Evolutionary conservation across 1,140 invertebrate species (phyloP), one percentile per base, ranked within the genome.

Genomic region (Leptoteleia sp.): DNA sequence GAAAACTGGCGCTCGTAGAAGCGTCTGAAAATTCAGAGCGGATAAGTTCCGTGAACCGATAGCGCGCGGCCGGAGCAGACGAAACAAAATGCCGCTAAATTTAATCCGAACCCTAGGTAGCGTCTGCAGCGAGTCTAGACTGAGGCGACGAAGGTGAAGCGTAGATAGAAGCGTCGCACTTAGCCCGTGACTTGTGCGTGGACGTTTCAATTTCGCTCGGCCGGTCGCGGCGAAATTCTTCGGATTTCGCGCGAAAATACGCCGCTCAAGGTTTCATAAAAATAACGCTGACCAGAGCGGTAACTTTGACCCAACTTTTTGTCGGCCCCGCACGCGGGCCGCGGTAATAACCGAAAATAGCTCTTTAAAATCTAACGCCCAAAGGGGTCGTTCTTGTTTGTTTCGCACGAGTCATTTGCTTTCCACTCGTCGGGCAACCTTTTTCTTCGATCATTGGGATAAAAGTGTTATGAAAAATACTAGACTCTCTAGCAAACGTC

Each of bases 31-130:
- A 76, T 76, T 50, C 61, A 55, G 55, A 37, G 47, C 61, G 48
- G 38, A 62, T 61, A 25, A 31, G 48, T 55, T 76, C 55, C 25
- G 11, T 38, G 62, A 68, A 76, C 54, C 57, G 57, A 76, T 76
- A 67, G 54, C 38, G 47, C 35, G 25, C 25, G 22, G 55, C 33
- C 64, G 72, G 70, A 76, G 75, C 80, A 82, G 82, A 82, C 83
- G 83, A 83, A 86, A 86, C 83, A 85, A 86, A 86, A 85, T 85
- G 81, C 76, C 76, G 84, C 84, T 86, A 86, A 85, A 85, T 85
- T 85, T 86, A 86, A 85, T 84, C 81, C 62, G 71, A 52, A 79
- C 79, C 80, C 83, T 85, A 83, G 83, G 82, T 83, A 83, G 83
- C 82, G 84, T 86, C 84, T 86, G 82, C 81, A 83, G 79, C 38